Evolutionary conservation across 35 echinoderm and acorn worm genomes (phyloP), one percentile per base, ranked within the genome.

Genomic region (Lytechinus variegatus): DNA sequence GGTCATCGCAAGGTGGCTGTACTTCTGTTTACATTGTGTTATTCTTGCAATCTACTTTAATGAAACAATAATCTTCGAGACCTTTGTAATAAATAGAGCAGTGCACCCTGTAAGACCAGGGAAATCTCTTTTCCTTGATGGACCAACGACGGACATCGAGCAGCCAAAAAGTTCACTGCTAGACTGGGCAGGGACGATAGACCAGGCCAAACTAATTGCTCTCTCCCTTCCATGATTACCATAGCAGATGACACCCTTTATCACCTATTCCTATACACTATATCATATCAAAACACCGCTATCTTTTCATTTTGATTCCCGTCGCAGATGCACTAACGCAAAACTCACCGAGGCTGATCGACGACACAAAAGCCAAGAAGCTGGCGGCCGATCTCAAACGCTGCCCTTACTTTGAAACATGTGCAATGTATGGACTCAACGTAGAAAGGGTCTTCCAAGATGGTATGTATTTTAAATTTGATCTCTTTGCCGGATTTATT

Each of bases 361-460:
- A 99, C 89, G 98, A 99, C 56, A 89, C 95, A 44, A 91, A 96
- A 93, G 97, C 98, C 91, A 99, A 96, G 94, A 98, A 97, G 89
- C 96, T 99, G 87, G 97, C 97, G 86, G 95, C 97, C 6, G 97
- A 97, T 95, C 94, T 99, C 54, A 99, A 99, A 92, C 95, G 96
- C 51, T 99, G 98, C 87, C 96, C 97, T 28, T 98, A 97, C 94
- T 99, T 98, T 95, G 98, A 99, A 98, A 99, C 98, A 92, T 99
- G 98, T 99, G 98, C 98, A 98, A 99, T 97, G 97, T 99, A 98
- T 87, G 98, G 98, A 96, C 97, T 97, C 96, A 99, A 99, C 95
- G 97, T 99, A 88, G 98, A 99, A 91, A 95, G 98, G 95, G 98
- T 99, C 97, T 99, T 99, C 95, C 97, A 99, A 97, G 98, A 99